These are phyloP conservation scores for Sorex fumeus DNA, from an alignment of 2,113 vertebrate genomes.

Conservation along the genomic window DNA sequence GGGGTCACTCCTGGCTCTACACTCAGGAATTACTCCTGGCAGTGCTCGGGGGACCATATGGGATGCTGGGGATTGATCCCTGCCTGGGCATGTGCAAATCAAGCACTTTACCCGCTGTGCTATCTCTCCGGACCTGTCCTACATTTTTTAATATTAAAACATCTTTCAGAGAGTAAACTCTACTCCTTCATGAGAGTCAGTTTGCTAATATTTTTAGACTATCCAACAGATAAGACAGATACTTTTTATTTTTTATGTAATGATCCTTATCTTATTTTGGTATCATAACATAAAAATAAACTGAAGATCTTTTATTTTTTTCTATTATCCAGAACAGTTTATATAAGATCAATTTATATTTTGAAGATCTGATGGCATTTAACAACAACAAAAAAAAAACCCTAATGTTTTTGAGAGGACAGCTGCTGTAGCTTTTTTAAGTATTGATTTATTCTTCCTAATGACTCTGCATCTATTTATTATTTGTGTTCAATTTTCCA, in stretches of 20 bases:
- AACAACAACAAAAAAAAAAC: not conserved
- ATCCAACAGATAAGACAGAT: not conserved
- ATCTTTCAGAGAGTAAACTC: not conserved
- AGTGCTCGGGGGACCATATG: too few relatives aligned
- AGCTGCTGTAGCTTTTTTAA: slow-evolving; percentile 33
- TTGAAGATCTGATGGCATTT: slow-evolving; percentile 16
- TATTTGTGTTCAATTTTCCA: not conserved
- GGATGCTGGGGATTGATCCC: too few relatives aligned
- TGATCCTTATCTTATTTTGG: slow-evolving; percentile 39
- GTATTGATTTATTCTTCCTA: slow-evolving; percentile 1
- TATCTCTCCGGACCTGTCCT: not conserved
- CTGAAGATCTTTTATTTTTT: not conserved
- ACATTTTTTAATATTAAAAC: slow-evolving; percentile 25
- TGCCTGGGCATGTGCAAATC: too few relatives aligned
- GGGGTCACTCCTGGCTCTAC: too few relatives aligned
- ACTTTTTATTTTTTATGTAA: not conserved
- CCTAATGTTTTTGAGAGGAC: not conserved
- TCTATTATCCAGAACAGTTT: not conserved
- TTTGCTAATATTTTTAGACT: slow-evolving; percentile 59
- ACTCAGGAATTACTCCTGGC: too few relatives aligned
- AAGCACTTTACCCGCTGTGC: too few relatives aligned
- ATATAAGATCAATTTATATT: not conserved
- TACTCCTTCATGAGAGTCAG: not conserved
- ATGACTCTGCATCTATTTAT: not conserved
- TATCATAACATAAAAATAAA: slow-evolving; percentile 21